A percentile compares a stretch with the other conserved stretches of the same genome.
phyloP scores from a whole-genome alignment of 2,113 vertebrate species.

The Osmerus mordax region DNA sequence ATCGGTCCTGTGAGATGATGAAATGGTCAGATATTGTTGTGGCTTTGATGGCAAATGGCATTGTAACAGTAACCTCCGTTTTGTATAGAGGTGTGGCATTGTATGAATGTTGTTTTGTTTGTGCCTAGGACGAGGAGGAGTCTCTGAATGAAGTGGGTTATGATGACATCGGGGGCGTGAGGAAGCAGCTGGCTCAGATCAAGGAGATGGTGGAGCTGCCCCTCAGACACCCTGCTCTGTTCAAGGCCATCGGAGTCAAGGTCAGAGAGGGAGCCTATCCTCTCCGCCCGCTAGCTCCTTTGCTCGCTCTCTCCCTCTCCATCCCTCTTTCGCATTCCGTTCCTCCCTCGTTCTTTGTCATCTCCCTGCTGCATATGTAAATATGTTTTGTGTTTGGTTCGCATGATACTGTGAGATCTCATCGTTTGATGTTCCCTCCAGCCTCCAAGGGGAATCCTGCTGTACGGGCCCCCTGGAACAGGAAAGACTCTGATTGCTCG shows the following conservation, averaged over 20 bases:
- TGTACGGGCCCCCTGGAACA: slow-evolving; percentile 87
- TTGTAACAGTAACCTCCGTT: too few relatives aligned
- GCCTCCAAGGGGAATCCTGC: slow-evolving; percentile 85
- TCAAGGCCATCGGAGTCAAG: slow-evolving; percentile 90
- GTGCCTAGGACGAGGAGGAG: slow-evolving; percentile 82
- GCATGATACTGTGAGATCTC: neutral
- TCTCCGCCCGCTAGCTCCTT: too few relatives aligned
- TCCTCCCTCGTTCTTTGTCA: neutral
- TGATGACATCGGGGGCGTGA: slow-evolving; percentile 87
- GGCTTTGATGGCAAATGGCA: too few relatives aligned
- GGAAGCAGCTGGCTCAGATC: slow-evolving; percentile 87
- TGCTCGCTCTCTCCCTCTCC: neutral
- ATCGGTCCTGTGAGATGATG: neutral
- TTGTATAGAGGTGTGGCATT: too few relatives aligned
- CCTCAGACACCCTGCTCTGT: slow-evolving; percentile 83
- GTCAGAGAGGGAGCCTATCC: slow-evolving; percentile 47
- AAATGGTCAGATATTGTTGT: too few relatives aligned
- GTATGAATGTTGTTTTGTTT: neutral
- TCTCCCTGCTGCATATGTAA: neutral
- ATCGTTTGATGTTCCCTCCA: slow-evolving; percentile 39
- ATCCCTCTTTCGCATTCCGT: neutral
- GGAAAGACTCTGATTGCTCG: slow-evolving; percentile 89
- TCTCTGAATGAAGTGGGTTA: slow-evolving; percentile 88
- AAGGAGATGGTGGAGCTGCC: slow-evolving; percentile 91
- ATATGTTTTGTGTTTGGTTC: neutral